Conservation (phyloP, 92 coral and sea anemone species). For the Zoanthus sociatus region DNA sequence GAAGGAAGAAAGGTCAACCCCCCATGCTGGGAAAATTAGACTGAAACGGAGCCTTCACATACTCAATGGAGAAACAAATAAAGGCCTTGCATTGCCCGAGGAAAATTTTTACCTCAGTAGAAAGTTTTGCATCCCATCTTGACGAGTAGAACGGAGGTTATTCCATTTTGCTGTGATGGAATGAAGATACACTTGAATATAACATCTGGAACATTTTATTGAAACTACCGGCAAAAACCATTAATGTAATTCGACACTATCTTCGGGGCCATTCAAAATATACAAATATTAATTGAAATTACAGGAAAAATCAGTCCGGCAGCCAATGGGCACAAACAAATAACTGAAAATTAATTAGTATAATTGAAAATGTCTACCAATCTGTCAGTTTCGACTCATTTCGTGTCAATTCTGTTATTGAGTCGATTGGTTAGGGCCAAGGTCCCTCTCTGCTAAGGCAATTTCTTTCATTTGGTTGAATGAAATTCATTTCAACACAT, state of each 20-base stretch:
- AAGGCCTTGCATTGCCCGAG: constrained; percentile 29
- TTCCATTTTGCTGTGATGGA: constrained; percentile 21
- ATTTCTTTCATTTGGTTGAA: neutral
- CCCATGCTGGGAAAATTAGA: constrained; percentile 40
- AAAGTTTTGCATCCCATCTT: constrained; percentile 3
- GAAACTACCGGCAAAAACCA: constrained; percentile 45
- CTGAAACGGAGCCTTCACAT: constrained; percentile 12
- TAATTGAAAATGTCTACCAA: constrained; percentile 59
- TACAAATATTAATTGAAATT: constrained; percentile 70
- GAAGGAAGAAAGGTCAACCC: constrained; percentile 36
- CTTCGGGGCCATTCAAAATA: constrained; percentile 30
- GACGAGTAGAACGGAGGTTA: neutral
- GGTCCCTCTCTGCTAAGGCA: constrained; percentile 1
- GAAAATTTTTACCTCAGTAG: constrained; percentile 28
- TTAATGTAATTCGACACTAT: constrained; percentile 32
- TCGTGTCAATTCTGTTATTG: constrained; percentile 34
- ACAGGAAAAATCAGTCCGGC: constrained; percentile 52
- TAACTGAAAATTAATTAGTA: constrained; percentile 64
- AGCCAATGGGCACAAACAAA: constrained; percentile 66
- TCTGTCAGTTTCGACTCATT: constrained; percentile 42
- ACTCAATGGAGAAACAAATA: neutral
- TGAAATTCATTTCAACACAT: constrained; percentile 39
- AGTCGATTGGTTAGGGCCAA: constrained; percentile 25
- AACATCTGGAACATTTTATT: constrained; percentile 51
- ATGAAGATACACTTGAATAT: constrained; percentile 11